Conservation (phyloP, 2,888 invertebrate species). For the Cephus pulcher region DNA sequence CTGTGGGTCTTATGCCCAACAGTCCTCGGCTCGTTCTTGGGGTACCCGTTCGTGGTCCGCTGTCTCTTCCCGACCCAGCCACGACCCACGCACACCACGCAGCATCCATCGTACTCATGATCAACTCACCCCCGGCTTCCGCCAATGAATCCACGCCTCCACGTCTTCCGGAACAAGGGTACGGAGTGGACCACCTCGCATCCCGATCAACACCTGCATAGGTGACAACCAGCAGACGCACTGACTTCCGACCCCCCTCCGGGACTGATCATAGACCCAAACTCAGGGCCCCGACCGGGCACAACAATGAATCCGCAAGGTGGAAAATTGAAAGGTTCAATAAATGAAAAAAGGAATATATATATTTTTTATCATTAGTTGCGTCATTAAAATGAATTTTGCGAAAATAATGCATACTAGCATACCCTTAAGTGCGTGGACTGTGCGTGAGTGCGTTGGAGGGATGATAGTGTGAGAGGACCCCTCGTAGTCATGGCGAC, state of each 20-base stretch:
- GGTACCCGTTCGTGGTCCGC: not conserved
- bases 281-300: too few species aligned
- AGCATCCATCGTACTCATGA: too few species aligned
- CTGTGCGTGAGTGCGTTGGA: slow-evolving; percentile 26
- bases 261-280: too few species aligned
- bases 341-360: not conserved
- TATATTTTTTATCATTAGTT: not conserved
- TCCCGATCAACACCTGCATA: too few species aligned
- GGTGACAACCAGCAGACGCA: too few species aligned
- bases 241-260: too few species aligned
- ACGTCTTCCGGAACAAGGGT: too few species aligned
- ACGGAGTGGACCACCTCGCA: too few species aligned
- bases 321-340: not conserved
- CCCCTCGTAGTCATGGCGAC: slow-evolving; percentile 64
- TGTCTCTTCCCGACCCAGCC: not conserved
- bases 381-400: not conserved
- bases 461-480: slow-evolving; percentile 30
- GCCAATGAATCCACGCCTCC: too few species aligned
- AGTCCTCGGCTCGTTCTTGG: too few species aligned
- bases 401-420: not conserved
- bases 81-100: not conserved
- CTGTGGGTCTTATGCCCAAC: too few species aligned
- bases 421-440: slow-evolving; percentile 15
- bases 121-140: too few species aligned
- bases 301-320: not conserved